These are phyloP conservation scores for Pterostichus madidus DNA, from an alignment of 2,888 invertebrate genomes.

Conservation along the genomic window DNA sequence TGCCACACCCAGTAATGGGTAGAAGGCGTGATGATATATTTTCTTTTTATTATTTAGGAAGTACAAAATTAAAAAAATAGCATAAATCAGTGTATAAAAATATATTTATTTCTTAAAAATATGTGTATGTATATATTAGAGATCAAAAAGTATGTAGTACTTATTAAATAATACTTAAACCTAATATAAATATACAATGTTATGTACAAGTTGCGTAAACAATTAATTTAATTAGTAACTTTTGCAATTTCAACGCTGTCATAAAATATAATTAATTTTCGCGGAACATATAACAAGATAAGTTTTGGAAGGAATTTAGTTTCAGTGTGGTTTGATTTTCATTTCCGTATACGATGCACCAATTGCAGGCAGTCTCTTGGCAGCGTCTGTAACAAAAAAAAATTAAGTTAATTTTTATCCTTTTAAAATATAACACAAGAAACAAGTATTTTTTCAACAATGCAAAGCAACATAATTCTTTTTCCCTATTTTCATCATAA, in stretches of 20 bases:
- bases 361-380: neutral
- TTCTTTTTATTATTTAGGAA: too few relatives aligned
- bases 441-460: conserved; percentile 33
- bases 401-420: conserved; percentile 2
- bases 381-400: conserved; percentile 35
- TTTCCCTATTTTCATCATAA: conserved; percentile 39
- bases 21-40: too few relatives aligned
- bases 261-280: conserved; percentile 15
- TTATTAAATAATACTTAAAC: conserved; percentile 26
- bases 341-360: neutral
- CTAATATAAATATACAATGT: conserved; percentile 52
- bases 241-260: neutral
- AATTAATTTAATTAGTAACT: neutral
- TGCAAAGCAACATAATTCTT: conserved; percentile 12
- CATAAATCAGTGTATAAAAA: conserved; percentile 31
- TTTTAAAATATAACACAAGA: conserved; percentile 11
- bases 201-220: conserved; percentile 26
- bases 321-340: conserved; percentile 19
- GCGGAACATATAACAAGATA: conserved; percentile 16
- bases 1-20: too few relatives aligned
- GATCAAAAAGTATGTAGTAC: conserved; percentile 40
- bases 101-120: conserved; percentile 48
- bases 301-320: conserved; percentile 39
- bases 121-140: conserved; percentile 53
- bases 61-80: neutral